These are phyloP conservation scores for Engystomops pustulosus DNA, from an alignment of 2,113 vertebrate species.

Conservation along the genomic window DNA sequence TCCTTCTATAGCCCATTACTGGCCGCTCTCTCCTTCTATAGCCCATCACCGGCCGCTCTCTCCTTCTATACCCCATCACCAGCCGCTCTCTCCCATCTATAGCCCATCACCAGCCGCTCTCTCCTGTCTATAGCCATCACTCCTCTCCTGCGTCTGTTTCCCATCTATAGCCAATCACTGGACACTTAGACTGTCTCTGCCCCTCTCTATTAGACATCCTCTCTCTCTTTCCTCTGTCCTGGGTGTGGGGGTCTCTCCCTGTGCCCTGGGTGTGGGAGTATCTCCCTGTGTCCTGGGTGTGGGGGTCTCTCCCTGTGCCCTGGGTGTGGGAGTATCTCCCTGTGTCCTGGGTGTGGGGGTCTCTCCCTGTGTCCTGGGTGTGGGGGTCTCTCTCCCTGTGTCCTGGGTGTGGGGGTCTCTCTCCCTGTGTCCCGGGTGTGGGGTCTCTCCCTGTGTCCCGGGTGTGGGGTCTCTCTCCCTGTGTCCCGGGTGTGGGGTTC, in stretches of 20 bases:
- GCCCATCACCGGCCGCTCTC: no score
- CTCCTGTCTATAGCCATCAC: no score
- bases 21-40: background rate
- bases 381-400: background rate
- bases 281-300: background rate
- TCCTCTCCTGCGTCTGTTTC: background rate
- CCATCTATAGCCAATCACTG: background rate
- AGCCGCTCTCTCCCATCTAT: background rate
- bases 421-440: no score
- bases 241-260: no score
- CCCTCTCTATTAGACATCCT: background rate
- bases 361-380: background rate
- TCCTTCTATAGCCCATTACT: background rate
- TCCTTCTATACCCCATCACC: no score
- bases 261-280: no score
- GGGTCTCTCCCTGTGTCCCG: background rate
- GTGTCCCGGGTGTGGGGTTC: no score
- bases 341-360: no score
- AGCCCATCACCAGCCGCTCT: background rate
- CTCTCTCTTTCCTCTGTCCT: no score
- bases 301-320: slow-evolving; percentile 17
- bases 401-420: no score
- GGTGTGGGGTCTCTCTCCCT: background rate
- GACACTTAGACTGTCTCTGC: background rate
- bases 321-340: background rate